These are phyloP conservation scores for Acanthosepion lycidas DNA, from an alignment of 2,888 invertebrate genomes.

Conservation along the genomic window DNA sequence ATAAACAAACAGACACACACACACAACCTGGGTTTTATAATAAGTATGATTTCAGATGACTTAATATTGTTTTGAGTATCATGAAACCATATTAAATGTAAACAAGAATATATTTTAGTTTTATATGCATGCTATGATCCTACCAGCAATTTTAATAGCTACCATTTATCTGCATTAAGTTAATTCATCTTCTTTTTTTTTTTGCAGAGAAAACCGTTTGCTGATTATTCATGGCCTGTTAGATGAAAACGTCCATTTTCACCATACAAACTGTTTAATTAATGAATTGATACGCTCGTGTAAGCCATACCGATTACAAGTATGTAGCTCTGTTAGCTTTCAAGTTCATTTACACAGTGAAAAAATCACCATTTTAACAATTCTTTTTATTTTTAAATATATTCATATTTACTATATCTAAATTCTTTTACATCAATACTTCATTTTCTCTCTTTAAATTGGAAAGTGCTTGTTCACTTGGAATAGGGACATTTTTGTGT, in stretches of 20 bases:
- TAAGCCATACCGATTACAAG: conserved; percentile 94
- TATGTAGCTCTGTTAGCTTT: conserved; percentile 62
- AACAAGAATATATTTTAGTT: too few species aligned
- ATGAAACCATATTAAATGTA: too few species aligned
- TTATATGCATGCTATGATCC: too few species aligned
- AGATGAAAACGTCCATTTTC: conserved; percentile 99
- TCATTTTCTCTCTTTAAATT: too few species aligned
- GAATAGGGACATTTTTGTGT: too few species aligned
- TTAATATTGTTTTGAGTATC: too few species aligned
- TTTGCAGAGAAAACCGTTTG: conserved; percentile 79
- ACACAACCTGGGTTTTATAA: too few species aligned
- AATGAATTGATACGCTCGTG: conserved; percentile 92
- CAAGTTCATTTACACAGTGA: too few species aligned
- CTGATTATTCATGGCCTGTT: conserved; percentile 97
- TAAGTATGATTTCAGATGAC: too few species aligned
- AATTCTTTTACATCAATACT: too few species aligned
- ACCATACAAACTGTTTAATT: conserved; percentile 93
- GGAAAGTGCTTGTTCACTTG: too few species aligned
- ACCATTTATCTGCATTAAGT: background rate
- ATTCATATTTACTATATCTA: background rate
- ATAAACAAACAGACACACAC: too few species aligned
- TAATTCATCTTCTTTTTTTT: conserved; percentile 48
- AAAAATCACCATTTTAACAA: background rate
- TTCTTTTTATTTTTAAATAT: background rate
- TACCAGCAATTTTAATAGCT: background rate